phyloP scores from a whole-genome alignment of 2,888 invertebrate genomes.

The Melieria picta region DNA sequence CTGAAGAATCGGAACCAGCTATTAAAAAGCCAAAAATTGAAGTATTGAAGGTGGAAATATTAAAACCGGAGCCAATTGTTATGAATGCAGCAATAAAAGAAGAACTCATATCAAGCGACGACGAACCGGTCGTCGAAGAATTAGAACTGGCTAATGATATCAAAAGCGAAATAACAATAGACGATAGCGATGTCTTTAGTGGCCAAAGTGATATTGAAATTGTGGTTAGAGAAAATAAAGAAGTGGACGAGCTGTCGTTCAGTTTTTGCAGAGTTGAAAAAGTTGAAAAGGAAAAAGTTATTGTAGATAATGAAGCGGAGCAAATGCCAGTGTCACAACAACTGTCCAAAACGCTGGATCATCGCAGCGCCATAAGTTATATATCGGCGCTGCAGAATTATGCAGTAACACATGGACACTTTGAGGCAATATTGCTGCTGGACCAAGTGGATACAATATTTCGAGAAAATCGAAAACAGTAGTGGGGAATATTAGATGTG shows the following conservation, averaged over 20 bases:
- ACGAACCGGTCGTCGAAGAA: no score
- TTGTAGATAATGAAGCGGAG: background rate
- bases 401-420: conserved; percentile 22
- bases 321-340: background rate
- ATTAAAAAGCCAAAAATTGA: no score
- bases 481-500: no score
- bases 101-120: no score
- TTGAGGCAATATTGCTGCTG: conserved; percentile 21
- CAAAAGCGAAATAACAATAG: background rate
- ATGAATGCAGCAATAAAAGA: no score
- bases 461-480: background rate
- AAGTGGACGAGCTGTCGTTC: background rate
- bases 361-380: conserved; percentile 20
- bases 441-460: conserved; percentile 29
- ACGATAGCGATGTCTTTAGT: background rate
- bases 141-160: no score
- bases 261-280: background rate
- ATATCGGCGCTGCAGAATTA: conserved; percentile 30
- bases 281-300: background rate
- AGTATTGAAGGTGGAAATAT: no score
- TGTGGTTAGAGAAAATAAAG: background rate
- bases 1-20: no score
- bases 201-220: background rate
- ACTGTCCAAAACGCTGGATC: conserved; percentile 3
- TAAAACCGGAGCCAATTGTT: no score